phyloP scores from a whole-genome alignment of 2,888 invertebrate genomes.

The Elysia crispata region DNA sequence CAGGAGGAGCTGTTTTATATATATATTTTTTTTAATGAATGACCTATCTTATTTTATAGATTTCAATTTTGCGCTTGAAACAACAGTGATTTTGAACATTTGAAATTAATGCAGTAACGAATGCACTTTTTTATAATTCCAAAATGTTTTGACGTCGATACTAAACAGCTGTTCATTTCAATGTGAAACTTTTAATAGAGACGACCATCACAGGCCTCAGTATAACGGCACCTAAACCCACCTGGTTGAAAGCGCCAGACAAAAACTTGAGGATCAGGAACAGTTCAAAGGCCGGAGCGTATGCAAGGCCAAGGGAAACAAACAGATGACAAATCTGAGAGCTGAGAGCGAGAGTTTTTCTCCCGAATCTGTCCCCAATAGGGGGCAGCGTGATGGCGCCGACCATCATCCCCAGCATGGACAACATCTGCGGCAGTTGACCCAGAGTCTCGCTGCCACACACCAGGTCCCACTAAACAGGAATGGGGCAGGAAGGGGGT shows the following conservation, averaged over 20 bases:
- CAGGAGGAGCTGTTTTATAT: too few relatives aligned
- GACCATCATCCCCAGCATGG: slow-evolving; percentile 65
- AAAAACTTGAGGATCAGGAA: slow-evolving; percentile 60
- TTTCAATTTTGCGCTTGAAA: too few relatives aligned
- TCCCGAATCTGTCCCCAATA: slow-evolving; percentile 65
- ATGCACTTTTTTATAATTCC: too few relatives aligned
- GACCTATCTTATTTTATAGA: too few relatives aligned
- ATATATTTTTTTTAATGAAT: too few relatives aligned
- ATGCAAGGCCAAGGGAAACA: slow-evolving; percentile 51
- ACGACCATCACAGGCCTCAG: too few relatives aligned
- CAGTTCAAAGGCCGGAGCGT: slow-evolving; percentile 55
- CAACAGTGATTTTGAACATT: too few relatives aligned
- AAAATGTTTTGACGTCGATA: too few relatives aligned
- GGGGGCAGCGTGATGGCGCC: slow-evolving; percentile 67
- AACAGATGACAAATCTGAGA: slow-evolving; percentile 51
- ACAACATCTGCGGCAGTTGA: slow-evolving; percentile 68
- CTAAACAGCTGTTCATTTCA: too few relatives aligned
- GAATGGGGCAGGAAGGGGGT: too few relatives aligned
- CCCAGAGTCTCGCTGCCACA: slow-evolving; percentile 65
- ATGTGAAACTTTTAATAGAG: too few relatives aligned
- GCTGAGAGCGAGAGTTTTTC: slow-evolving; percentile 57
- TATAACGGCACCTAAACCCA: slow-evolving; percentile 22
- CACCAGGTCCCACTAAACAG: slow-evolving; percentile 66
- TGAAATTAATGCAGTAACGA: too few relatives aligned
- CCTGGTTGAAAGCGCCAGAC: slow-evolving; percentile 61